Conservation (phyloP, 1,140 invertebrate genomes). For the Plectus sambesii region DNA sequence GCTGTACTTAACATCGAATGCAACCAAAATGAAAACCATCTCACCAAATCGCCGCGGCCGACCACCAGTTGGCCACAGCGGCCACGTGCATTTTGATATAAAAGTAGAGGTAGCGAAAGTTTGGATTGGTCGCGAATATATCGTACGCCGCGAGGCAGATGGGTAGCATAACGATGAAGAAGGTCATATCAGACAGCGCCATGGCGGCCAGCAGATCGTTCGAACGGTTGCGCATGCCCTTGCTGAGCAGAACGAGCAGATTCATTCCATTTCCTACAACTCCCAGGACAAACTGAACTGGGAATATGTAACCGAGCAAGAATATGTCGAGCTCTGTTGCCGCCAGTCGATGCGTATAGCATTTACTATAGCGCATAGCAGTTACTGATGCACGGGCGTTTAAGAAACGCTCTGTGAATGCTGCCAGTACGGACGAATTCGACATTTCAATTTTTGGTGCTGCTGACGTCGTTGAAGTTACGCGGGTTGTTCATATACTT, state of each 20-base stretch:
- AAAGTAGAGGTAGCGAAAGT: constrained; percentile 36
- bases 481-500: too few species aligned
- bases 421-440: too few species aligned
- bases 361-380: too few species aligned
- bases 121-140: constrained; percentile 21
- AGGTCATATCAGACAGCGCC: constrained; percentile 37
- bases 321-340: constrained; percentile 29
- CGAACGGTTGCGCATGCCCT: constrained; percentile 40
- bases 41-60: constrained; percentile 39
- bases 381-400: too few species aligned
- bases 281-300: constrained; percentile 36
- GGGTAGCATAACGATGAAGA: constrained; percentile 39
- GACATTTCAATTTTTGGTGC: too few species aligned
- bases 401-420: too few species aligned
- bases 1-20: too few species aligned
- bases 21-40: constrained; percentile 3
- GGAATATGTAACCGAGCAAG: constrained; percentile 34
- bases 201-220: constrained; percentile 45
- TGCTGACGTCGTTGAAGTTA: too few species aligned
- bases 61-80: constrained; percentile 43
- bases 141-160: constrained; percentile 37
- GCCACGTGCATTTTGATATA: constrained; percentile 36
- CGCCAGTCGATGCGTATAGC: too few species aligned
- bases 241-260: constrained; percentile 35
- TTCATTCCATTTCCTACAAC: constrained; percentile 40